phyloP scores from a whole-genome alignment of 2,797 vertebrate genomes.

The Phaenicophaeus curvirostris region DNA sequence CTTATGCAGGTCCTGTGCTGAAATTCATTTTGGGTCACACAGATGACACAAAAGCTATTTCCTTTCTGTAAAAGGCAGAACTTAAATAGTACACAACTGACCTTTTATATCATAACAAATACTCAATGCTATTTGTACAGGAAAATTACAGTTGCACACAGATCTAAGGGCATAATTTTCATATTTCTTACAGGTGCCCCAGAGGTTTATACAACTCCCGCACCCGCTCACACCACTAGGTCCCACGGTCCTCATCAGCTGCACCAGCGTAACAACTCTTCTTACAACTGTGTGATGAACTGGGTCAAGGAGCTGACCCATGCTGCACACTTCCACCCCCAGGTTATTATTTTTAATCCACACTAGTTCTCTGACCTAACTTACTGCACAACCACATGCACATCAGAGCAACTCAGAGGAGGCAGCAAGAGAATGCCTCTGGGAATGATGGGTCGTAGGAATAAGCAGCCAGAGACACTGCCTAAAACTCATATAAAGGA shows the following conservation, averaged over 20 bases:
- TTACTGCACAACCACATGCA: not conserved
- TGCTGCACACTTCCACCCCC: too few species aligned
- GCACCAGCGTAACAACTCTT: not conserved
- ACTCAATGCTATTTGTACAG: not conserved
- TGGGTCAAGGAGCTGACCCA: not conserved
- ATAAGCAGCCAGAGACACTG: not conserved
- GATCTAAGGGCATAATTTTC: not conserved
- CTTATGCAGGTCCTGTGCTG: not conserved
- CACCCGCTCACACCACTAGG: not conserved
- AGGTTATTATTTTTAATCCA: not conserved
- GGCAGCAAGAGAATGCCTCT: not conserved
- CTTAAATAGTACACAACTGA: not conserved
- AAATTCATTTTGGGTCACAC: not conserved
- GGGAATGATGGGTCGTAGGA: not conserved
- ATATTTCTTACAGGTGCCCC: not conserved
- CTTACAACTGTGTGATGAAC: not conserved
- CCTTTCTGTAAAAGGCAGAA: not conserved
- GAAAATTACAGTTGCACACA: not conserved
- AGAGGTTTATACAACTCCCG: not conserved
- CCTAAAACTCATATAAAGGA: not conserved
- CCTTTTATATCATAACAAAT: conserved; percentile 22
- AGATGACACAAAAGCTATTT: conserved; percentile 27
- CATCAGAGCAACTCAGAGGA: not conserved
- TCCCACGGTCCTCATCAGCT: not conserved
- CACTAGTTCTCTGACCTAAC: not conserved